Evolutionary conservation across 2,797 vertebrate species (phyloP).

Genomic region (Phoeniculus purpureus): DNA sequence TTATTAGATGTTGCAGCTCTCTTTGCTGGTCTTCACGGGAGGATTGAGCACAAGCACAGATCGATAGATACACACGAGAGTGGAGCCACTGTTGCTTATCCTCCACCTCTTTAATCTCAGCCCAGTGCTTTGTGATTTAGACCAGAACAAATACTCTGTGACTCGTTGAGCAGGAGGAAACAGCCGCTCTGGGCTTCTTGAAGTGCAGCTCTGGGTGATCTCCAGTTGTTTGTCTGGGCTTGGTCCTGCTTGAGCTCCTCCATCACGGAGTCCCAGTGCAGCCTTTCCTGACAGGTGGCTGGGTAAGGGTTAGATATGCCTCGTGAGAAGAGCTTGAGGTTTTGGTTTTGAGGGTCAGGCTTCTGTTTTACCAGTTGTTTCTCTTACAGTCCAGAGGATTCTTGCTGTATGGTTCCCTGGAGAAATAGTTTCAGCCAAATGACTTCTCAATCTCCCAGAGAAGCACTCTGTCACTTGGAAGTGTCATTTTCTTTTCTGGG

Average conservation of each 20-base stretch:
- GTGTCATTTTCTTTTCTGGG: neutral
- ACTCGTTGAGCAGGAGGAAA: neutral
- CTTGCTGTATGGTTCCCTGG: accelerated
- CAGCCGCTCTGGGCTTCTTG: neutral
- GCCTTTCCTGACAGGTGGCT: neutral
- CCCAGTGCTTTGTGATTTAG: neutral
- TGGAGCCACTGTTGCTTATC: too few relatives aligned
- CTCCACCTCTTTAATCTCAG: neutral
- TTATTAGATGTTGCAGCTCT: neutral
- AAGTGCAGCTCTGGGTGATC: neutral
- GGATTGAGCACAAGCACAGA: neutral
- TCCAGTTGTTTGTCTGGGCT: neutral
- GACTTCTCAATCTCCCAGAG: neutral
- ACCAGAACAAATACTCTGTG: neutral
- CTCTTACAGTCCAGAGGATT: neutral
- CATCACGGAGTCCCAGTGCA: neutral
- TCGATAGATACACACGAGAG: too few relatives aligned
- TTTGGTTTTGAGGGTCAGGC: neutral
- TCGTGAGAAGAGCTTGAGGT: neutral
- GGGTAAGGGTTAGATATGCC: neutral
- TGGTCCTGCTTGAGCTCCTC: neutral
- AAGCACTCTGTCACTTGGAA: neutral
- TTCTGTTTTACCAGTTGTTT: neutral
- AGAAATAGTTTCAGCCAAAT: neutral
- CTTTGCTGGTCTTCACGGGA: neutral